Conservation (phyloP, 1,140 invertebrate genomes). For the Caenorhabditis remanei region DNA sequence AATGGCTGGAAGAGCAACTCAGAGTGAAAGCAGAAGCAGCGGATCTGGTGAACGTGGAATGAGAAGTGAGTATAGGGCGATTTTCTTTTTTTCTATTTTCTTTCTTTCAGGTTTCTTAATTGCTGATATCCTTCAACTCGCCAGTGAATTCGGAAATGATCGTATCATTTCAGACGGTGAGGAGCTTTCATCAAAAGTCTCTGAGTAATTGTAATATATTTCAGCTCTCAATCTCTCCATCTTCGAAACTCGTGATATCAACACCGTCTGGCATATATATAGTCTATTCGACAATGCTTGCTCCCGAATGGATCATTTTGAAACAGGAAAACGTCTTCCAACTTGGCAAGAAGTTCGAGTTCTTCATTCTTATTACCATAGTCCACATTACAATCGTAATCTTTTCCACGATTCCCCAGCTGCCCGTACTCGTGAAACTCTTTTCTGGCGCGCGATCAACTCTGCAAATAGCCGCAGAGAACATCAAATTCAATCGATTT, state of each 20-base stretch:
- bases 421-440: neutral
- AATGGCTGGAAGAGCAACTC: neutral
- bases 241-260: neutral
- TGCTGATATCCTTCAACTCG: conserved; percentile 34
- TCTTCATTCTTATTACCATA: conserved; percentile 8
- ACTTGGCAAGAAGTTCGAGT: neutral
- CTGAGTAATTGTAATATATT: neutral
- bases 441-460: neutral
- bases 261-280: neutral
- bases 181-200: neutral
- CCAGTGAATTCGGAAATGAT: neutral
- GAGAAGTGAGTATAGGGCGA: neutral
- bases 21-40: conserved; percentile 20
- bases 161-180: neutral
- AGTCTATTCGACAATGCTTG: too few species aligned
- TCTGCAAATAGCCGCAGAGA: neutral
- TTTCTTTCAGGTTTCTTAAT: conserved; percentile 10
- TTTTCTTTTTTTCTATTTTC: too few species aligned
- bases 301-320: neutral
- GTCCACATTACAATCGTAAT: neutral
- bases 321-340: neutral
- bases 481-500: neutral
- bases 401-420: neutral
- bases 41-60: conserved; percentile 5
- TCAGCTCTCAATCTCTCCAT: neutral